Evolutionary conservation across 2,888 invertebrate species (phyloP), one percentile per base, ranked within the genome.

Genomic region (Ctenicera cuprea): DNA sequence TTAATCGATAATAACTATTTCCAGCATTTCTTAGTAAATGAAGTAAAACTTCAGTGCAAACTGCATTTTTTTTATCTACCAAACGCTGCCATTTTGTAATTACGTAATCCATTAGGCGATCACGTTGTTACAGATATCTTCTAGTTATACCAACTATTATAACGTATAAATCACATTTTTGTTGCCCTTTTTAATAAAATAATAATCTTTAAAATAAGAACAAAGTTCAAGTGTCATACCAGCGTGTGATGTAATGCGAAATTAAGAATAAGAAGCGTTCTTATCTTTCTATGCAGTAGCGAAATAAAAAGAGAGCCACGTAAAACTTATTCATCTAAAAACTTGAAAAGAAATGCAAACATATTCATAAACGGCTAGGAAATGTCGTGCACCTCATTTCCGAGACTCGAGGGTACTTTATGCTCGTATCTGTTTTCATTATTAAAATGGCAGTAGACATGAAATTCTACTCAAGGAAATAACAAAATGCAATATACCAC

Each of bases 331-430:
- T 57, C 30, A 57, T 57, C n/a, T 66, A 43, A 20, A 14, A 63
- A 38, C 41, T 67, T 38, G 41, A 67, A 67, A 67, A 45, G 54
- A 59, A 59, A 45, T 41, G 14, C 59, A 57, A 67, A 67, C 59
- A 69, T 43, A 52, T 69, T 50, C 69, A 69, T 68, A 68, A 68
- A 61, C 41, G 62, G 61, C 50, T 69, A 38, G 37, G 62, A 62
- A 61, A 69, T 69, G 69, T 68, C 68, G 48, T 45, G 69, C 61
- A 69, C 69, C 69, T 69, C 62, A 69, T 69, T 69, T 69, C 50
- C 48, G 16, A 20, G 69, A 69, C 69, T 62, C 61, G 61, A 69
- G 62, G 45, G 69, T 69, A 41, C 69, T 69, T 62, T 50, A 69
- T 59, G 59, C 43, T 45, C 43, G 59, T 69, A 69, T 69, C 69